phyloP scores from a whole-genome alignment of 2,797 vertebrate genomes.

The Macropodus opercularis region DNA sequence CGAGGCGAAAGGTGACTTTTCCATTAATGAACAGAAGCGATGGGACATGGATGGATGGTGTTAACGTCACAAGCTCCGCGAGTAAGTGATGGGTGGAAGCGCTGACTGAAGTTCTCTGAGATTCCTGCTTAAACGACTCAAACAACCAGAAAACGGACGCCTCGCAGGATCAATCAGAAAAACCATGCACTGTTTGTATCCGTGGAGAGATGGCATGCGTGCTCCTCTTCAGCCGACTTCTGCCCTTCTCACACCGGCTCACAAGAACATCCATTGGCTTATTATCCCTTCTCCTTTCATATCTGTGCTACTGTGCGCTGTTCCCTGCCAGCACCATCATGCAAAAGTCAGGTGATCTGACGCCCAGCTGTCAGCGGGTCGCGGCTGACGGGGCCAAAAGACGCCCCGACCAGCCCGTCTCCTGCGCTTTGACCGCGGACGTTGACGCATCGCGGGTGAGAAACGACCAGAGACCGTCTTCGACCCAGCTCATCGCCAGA shows the following conservation, averaged over 20 bases:
- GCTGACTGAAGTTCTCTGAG: conserved; percentile 27
- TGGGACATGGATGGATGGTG: conserved; percentile 11
- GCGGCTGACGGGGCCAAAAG: conserved; percentile 74
- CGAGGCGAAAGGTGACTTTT: conserved; percentile 3
- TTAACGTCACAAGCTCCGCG: not conserved
- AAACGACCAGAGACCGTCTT: conserved; percentile 39
- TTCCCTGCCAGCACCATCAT: conserved; percentile 80
- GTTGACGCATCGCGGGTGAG: conserved; percentile 41
- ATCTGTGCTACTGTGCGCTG: conserved; percentile 87
- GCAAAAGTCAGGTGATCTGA: conserved; percentile 72
- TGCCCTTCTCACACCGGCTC: conserved; percentile 83
- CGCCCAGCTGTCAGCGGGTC: conserved; percentile 76
- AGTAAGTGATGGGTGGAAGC: conserved; percentile 41
- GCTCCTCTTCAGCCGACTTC: conserved; percentile 84
- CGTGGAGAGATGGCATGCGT: conserved; percentile 91
- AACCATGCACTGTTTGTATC: conserved; percentile 74
- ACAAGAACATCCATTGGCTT: conserved; percentile 84
- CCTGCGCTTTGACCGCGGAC: conserved; percentile 62
- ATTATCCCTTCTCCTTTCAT: conserved; percentile 85
- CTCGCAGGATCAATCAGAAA: conserved; percentile 51
- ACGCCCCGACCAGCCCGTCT: conserved; percentile 82
- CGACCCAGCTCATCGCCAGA: conserved; percentile 34
- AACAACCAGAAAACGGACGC: conserved; percentile 39
- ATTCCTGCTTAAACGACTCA: not conserved
- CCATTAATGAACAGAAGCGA: not conserved